Conservation (phyloP, 2,113 vertebrate species). For the Chaetorhynchus papuensis region DNA sequence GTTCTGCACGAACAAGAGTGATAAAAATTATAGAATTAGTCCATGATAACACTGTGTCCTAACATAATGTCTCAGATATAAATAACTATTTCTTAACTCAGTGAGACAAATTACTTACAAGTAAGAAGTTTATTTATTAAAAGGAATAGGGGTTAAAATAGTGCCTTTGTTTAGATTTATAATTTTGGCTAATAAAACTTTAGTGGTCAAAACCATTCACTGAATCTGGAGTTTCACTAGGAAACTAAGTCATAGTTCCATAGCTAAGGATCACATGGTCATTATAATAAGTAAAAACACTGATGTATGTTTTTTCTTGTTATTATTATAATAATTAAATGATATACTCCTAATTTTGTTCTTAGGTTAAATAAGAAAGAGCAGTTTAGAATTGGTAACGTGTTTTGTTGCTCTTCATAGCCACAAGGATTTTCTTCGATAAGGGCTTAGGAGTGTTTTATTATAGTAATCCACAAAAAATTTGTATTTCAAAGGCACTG, state of each 20-base stretch:
- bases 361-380: background rate
- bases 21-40: background rate
- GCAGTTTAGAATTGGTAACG: background rate
- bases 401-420: background rate
- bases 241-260: background rate
- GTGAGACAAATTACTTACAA: background rate
- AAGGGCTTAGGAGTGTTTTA: background rate
- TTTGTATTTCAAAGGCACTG: background rate
- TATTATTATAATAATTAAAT: background rate
- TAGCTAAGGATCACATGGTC: background rate
- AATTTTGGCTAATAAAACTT: background rate
- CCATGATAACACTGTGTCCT: background rate
- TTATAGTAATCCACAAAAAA: slow-evolving; percentile 1
- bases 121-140: background rate
- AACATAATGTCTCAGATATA: background rate
- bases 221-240: background rate
- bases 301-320: background rate
- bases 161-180: background rate
- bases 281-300: background rate
- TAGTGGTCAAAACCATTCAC: background rate
- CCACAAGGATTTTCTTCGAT: background rate
- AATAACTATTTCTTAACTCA: background rate
- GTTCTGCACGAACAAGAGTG: background rate
- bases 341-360: background rate
- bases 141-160: background rate